Conservation (phyloP, 2,888 invertebrate species). For the Crematogaster levior region DNA sequence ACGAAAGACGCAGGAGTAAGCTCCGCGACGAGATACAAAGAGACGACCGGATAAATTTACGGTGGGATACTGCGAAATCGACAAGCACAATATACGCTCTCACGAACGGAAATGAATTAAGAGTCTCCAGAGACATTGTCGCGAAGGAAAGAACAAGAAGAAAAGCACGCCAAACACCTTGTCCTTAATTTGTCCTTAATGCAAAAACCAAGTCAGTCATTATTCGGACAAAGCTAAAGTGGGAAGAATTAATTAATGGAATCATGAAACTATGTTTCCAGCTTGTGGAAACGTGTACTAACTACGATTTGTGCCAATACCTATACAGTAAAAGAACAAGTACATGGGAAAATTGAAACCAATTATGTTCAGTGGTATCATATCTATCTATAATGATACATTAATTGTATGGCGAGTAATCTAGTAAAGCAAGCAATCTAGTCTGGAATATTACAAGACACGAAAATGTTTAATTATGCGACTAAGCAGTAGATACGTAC, state of each 20-base stretch:
- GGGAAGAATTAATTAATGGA: conserved; percentile 20
- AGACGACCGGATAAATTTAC: conserved; percentile 41
- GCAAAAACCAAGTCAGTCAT: neutral
- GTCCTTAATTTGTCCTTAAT: conserved; percentile 10
- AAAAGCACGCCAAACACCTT: conserved; percentile 4
- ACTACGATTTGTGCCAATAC: neutral
- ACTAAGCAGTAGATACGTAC: conserved; percentile 32
- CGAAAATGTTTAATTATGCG: conserved; percentile 60
- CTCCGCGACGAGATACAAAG: conserved; percentile 6
- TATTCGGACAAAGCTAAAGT: conserved; percentile 8
- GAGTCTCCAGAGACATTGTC: neutral
- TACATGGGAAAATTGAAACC: neutral
- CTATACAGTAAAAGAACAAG: neutral
- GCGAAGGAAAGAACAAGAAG: neutral
- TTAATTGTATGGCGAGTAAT: neutral
- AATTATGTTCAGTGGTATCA: conserved; percentile 2
- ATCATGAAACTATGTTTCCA: conserved; percentile 18
- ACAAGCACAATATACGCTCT: conserved; percentile 21
- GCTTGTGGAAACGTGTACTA: neutral
- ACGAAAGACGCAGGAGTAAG: conserved; percentile 7
- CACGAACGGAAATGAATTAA: conserved; percentile 11
- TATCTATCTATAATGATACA: neutral
- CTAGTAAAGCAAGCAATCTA: neutral
- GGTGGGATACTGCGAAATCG: conserved; percentile 23
- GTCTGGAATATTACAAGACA: conserved; percentile 19